phyloP scores from a whole-genome alignment of 1,140 invertebrate genomes.

The Trichoplusia ni region DNA sequence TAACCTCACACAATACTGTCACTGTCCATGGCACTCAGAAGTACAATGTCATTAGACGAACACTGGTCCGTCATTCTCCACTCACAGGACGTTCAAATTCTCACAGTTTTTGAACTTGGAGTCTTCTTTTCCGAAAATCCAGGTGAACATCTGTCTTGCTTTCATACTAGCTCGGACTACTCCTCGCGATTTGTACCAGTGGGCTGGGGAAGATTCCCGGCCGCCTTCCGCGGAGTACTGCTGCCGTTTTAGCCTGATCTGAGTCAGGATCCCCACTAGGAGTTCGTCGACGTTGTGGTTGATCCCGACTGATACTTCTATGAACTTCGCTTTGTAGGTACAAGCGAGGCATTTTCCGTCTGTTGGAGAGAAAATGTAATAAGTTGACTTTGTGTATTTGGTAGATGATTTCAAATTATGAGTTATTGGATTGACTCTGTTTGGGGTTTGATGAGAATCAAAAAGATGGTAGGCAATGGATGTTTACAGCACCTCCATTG shows the following conservation, averaged over 20 bases:
- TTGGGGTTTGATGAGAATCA: too few relatives aligned
- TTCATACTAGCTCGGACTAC: constrained; percentile 93
- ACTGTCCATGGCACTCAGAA: not conserved
- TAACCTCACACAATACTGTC: not conserved
- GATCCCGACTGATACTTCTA: constrained; percentile 94
- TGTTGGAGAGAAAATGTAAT: constrained; percentile 73
- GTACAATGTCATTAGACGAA: constrained; percentile 58
- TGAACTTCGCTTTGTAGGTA: constrained; percentile 92
- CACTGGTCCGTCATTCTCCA: constrained; percentile 73
- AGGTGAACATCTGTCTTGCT: constrained; percentile 93
- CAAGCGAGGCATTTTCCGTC: constrained; percentile 94
- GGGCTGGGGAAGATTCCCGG: constrained; percentile 83
- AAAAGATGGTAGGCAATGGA: too few relatives aligned
- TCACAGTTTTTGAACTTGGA: constrained; percentile 95
- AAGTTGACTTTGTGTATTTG: not conserved
- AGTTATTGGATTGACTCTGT: not conserved
- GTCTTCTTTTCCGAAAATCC: constrained; percentile 94
- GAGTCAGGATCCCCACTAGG: constrained; percentile 86
- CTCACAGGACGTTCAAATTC: constrained; percentile 91
- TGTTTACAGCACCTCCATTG: too few relatives aligned
- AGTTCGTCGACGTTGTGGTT: constrained; percentile 95
- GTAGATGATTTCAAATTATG: too few relatives aligned
- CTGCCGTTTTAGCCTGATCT: constrained; percentile 89
- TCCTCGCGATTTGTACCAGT: constrained; percentile 92
- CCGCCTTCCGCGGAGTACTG: constrained; percentile 83